Evolutionary conservation across 2,888 invertebrate species (phyloP).

Genomic region (Dugesia japonica): DNA sequence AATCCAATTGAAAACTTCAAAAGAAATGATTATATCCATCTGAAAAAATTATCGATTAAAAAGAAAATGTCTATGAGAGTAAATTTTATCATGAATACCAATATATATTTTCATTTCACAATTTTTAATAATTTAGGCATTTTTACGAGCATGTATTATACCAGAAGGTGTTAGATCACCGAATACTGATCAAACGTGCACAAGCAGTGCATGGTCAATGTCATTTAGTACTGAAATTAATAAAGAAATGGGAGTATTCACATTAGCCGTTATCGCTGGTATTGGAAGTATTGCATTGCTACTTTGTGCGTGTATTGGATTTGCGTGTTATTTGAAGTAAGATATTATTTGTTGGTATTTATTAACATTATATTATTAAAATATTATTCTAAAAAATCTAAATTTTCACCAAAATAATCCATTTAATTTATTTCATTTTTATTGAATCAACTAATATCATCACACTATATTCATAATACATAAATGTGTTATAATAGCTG

Average conservation of each 20-base stretch:
- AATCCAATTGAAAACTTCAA: not conserved
- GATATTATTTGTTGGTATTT: too few species aligned
- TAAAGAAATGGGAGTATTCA: not conserved
- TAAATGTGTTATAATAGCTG: too few species aligned
- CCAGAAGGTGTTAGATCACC: not conserved
- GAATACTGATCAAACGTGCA: slow-evolving; percentile 6
- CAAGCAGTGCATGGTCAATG: slow-evolving; percentile 33
- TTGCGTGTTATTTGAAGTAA: slow-evolving; percentile 26
- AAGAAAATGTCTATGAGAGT: not conserved
- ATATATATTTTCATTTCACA: not conserved
- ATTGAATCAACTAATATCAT: too few species aligned
- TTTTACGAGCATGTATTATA: slow-evolving; percentile 58
- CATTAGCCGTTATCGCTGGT: slow-evolving; percentile 23
- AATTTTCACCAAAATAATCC: too few species aligned
- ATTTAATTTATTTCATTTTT: too few species aligned
- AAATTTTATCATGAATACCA: too few species aligned
- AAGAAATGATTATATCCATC: not conserved
- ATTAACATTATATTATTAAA: too few species aligned
- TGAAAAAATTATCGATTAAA: slow-evolving; percentile 17
- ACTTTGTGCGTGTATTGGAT: slow-evolving; percentile 30
- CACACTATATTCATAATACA: too few species aligned
- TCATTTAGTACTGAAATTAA: slow-evolving; percentile 25
- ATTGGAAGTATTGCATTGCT: slow-evolving; percentile 24
- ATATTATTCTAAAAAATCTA: too few species aligned
- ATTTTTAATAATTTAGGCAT: slow-evolving; percentile 54